phyloP scores from a whole-genome alignment of 2,797 vertebrate genomes.

The Sebastolobus altivelis region DNA sequence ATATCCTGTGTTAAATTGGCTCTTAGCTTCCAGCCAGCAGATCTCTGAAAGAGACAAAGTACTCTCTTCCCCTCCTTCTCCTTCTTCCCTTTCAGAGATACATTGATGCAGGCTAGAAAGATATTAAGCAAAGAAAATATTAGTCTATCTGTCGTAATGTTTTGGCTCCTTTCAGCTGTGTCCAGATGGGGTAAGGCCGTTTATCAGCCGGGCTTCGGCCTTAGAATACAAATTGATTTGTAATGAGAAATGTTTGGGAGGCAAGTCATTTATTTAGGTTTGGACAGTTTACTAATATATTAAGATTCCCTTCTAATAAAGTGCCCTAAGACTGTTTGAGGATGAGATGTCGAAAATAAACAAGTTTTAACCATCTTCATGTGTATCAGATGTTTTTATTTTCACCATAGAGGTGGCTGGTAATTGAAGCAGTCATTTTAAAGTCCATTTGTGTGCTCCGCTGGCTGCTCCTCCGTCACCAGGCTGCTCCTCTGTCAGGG shows the following conservation, averaged over 20 bases:
- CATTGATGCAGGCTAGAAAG: conserved; percentile 18
- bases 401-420: not conserved
- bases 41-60: conserved; percentile 27
- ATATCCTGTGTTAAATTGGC: conserved; percentile 32
- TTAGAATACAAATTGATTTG: conserved; percentile 31
- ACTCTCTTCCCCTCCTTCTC: not conserved
- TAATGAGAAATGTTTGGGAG: conserved; percentile 31
- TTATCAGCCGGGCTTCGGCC: conserved; percentile 23
- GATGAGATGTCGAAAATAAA: conserved; percentile 57
- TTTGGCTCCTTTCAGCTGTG: conserved; percentile 28
- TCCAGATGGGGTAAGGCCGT: conserved; percentile 1
- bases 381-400: conserved; percentile 26
- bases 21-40: conserved; percentile 20
- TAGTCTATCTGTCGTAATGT: conserved; percentile 25
- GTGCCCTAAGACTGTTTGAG: conserved; percentile 44
- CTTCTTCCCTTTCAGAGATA: conserved; percentile 21
- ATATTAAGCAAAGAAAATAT: conserved; percentile 38
- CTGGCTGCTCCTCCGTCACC: conserved; percentile 42
- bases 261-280: conserved; percentile 39
- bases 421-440: not conserved
- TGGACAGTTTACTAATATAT: conserved; percentile 39
- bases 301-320: conserved; percentile 37
- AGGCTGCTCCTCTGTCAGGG: conserved; percentile 10
- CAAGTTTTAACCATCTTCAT: conserved; percentile 18
- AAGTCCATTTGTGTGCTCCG: conserved; percentile 14